Evolutionary conservation across 1,140 invertebrate genomes (phyloP).

Genomic region (Nomia melanderi): DNA sequence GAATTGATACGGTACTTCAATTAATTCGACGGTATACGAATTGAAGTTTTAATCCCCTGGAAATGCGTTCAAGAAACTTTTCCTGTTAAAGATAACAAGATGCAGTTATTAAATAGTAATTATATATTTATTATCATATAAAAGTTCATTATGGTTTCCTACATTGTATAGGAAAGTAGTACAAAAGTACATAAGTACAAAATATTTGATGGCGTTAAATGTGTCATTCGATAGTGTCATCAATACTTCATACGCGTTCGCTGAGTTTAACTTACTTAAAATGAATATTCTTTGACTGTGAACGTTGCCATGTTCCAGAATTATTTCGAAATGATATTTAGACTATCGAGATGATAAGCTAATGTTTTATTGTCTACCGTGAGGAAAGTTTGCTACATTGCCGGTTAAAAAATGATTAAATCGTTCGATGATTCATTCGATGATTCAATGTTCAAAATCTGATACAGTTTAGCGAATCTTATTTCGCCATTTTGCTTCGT

Average conservation of each 20-base stretch:
- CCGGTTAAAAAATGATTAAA: too few relatives aligned
- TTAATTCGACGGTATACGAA: background rate
- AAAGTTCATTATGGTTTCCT: slow-evolving; percentile 13
- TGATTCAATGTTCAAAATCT: too few relatives aligned
- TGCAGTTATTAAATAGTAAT: background rate
- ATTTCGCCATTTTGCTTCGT: too few relatives aligned
- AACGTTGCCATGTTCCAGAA: background rate
- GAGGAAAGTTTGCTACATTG: background rate
- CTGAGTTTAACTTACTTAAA: background rate
- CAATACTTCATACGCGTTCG: background rate
- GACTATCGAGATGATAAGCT: background rate
- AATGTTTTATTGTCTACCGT: background rate
- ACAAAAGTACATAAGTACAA: slow-evolving; percentile 23
- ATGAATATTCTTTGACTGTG: background rate
- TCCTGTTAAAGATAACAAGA: too few relatives aligned
- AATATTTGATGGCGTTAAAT: slow-evolving; percentile 14
- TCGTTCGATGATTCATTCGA: too few relatives aligned
- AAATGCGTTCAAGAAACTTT: background rate
- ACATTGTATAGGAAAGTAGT: background rate
- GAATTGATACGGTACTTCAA: background rate
- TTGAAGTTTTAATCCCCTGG: background rate
- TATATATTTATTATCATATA: slow-evolving; percentile 20
- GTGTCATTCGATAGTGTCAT: background rate
- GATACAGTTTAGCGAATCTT: too few relatives aligned
- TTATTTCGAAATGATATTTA: background rate